Evolutionary conservation across 2,888 invertebrate genomes (phyloP).

Genomic region (Parasteatoda lunata): DNA sequence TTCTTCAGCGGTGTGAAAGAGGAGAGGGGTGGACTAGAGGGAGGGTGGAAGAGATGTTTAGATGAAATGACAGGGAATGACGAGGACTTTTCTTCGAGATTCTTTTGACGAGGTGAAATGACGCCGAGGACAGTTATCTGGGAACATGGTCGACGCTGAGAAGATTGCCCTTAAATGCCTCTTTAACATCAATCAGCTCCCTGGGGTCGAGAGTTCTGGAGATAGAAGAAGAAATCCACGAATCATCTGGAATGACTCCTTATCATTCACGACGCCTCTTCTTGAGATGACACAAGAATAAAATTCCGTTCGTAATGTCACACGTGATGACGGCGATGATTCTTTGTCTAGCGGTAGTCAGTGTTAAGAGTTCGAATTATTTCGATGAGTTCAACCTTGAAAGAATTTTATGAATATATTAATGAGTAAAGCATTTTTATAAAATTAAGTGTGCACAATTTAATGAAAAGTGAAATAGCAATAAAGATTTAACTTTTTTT

Average conservation of each 20-base stretch:
- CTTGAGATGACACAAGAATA: not conserved
- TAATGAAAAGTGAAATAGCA: no score
- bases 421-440: no score
- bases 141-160: not conserved
- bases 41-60: not conserved
- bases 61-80: not conserved
- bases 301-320: not conserved
- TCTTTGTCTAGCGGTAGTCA: not conserved
- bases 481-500: no score
- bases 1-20: no score
- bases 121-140: constrained; percentile 3
- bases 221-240: constrained; percentile 6
- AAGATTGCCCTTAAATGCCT: constrained; percentile 24
- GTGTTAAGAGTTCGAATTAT: no score
- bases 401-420: no score
- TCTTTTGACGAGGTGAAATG: constrained; percentile 3
- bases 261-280: constrained; percentile 15
- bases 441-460: no score
- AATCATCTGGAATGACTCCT: constrained; percentile 15
- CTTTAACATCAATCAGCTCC: constrained; percentile 30
- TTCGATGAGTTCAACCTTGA: no score
- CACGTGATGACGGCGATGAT: not conserved
- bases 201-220: not conserved
- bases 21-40: no score
- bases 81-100: not conserved